A percentile compares a stretch with the other conserved stretches of the same genome.
These are phyloP conservation scores for Corvus cornix DNA, from an alignment of 2,113 vertebrate species.

Conservation along the genomic window DNA sequence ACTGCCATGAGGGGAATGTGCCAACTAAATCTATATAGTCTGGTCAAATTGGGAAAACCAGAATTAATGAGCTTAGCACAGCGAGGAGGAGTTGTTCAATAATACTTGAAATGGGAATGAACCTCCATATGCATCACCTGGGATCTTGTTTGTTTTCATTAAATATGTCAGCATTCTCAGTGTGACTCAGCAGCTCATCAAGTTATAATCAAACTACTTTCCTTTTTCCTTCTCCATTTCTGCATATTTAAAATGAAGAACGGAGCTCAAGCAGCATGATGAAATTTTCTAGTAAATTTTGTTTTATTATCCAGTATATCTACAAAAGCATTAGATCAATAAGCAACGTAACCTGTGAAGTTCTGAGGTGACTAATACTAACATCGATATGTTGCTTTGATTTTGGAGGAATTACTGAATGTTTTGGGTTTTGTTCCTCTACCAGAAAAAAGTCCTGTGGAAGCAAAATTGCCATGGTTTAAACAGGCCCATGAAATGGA, in stretches of 20 bases:
- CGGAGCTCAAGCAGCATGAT: not conserved
- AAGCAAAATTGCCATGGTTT: slow-evolving; percentile 88
- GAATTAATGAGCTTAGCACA: not conserved
- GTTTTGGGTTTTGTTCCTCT: not conserved
- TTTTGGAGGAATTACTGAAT: not conserved
- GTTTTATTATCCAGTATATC: not conserved
- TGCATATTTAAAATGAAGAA: not conserved
- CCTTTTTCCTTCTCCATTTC: not conserved
- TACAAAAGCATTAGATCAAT: not conserved
- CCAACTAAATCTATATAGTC: not conserved
- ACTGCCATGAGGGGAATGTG: not conserved
- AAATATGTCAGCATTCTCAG: not conserved
- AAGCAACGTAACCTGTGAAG: not conserved
- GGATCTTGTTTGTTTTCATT: not conserved
- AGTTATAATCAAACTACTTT: not conserved
- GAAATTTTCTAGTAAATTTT: not conserved
- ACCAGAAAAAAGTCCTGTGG: slow-evolving; percentile 86
- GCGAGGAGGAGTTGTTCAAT: not conserved
- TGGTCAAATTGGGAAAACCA: not conserved
- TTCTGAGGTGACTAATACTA: not conserved
- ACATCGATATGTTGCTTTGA: not conserved
- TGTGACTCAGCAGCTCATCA: not conserved
- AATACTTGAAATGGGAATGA: not conserved
- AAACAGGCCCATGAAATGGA: slow-evolving; percentile 93
- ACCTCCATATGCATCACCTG: not conserved